Evolutionary conservation across 2,113 vertebrate species (phyloP).

Genomic region (Garra rufa): DNA sequence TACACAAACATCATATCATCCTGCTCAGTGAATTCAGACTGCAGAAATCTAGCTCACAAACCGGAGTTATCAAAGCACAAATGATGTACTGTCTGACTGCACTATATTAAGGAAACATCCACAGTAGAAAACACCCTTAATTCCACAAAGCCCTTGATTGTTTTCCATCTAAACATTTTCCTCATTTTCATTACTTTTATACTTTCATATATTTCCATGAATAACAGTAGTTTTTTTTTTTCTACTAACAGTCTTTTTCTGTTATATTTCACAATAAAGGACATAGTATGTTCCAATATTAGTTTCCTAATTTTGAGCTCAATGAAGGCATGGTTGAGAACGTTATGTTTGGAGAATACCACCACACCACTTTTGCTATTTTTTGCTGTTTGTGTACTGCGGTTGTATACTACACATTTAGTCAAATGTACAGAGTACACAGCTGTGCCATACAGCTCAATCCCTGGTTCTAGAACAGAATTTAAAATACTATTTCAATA

Average conservation of each 20-base stretch:
- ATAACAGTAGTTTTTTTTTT: background rate
- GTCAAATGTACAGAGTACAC: background rate
- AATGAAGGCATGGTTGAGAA: background rate
- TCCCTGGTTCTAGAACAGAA: background rate
- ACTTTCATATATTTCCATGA: background rate
- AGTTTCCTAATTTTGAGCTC: background rate
- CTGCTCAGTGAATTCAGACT: too few relatives aligned
- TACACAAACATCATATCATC: too few relatives aligned
- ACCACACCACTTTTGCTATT: background rate
- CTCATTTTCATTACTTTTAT: background rate
- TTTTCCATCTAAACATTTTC: background rate
- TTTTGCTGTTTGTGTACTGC: background rate
- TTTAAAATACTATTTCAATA: background rate
- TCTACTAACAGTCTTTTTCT: background rate
- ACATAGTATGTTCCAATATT: background rate
- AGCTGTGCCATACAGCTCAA: background rate
- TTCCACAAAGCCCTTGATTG: background rate
- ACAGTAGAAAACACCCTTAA: background rate
- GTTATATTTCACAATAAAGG: background rate
- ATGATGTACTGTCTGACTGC: background rate
- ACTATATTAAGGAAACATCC: background rate
- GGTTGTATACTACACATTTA: too few relatives aligned
- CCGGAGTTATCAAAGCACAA: background rate
- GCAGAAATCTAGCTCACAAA: too few relatives aligned
- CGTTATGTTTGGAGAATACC: background rate